Evolutionary conservation across 2,797 vertebrate genomes (phyloP).

Genomic region (Smutsia temminckii): DNA sequence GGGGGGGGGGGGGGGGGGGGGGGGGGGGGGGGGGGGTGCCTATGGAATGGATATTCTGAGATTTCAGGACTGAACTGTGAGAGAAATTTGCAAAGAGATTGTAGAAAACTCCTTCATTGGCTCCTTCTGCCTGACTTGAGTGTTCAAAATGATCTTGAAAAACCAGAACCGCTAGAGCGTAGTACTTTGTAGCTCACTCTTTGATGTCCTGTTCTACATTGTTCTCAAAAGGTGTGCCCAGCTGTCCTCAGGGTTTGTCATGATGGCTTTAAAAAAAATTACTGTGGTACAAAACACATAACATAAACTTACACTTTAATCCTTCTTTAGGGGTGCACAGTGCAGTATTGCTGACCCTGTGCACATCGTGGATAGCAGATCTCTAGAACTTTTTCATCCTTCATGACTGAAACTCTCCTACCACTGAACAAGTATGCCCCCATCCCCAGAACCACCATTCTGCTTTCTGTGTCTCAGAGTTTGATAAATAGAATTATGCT

Average conservation of each 20-base stretch:
- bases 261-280: not conserved
- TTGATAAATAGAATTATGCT: not conserved
- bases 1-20: no score
- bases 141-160: not conserved
- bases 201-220: not conserved
- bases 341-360: not conserved
- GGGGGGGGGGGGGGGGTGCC: not conserved
- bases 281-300: not conserved
- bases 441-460: not conserved
- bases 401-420: not conserved
- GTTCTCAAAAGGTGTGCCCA: not conserved
- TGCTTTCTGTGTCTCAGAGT: not conserved
- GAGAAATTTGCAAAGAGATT: not conserved
- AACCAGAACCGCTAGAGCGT: not conserved
- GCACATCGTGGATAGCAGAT: not conserved
- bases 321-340: not conserved
- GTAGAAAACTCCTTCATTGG: not conserved
- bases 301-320: not conserved
- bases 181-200: not conserved
- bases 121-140: not conserved
- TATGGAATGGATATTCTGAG: not conserved
- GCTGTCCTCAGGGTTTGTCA: not conserved
- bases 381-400: not conserved
- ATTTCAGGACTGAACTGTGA: fast-evolving
- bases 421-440: not conserved